phyloP scores from a whole-genome alignment of 2,888 invertebrate genomes.

The Drosophila gaucha region DNA sequence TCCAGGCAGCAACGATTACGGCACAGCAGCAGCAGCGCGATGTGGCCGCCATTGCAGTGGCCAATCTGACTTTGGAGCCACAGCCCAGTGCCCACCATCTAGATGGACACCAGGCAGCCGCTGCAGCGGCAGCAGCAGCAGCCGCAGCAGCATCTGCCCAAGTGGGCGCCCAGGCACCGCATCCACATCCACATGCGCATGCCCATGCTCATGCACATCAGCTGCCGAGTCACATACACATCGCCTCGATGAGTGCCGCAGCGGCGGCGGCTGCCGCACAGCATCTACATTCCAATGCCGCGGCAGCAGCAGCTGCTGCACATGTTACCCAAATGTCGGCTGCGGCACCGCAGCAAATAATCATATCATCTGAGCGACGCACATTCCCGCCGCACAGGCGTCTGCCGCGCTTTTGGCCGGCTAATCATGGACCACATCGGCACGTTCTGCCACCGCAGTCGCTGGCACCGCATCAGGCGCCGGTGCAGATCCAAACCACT shows the following conservation, averaged over 20 bases:
- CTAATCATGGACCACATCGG: slow-evolving; percentile 84
- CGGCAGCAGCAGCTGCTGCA: slow-evolving; percentile 82
- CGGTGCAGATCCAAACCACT: slow-evolving; percentile 84
- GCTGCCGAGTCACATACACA: slow-evolving; percentile 82
- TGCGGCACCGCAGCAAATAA: slow-evolving; percentile 84
- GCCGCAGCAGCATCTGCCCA: slow-evolving; percentile 51
- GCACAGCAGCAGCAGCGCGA: slow-evolving; percentile 81
- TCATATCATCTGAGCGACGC: slow-evolving; percentile 84
- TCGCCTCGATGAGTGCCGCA: slow-evolving; percentile 84
- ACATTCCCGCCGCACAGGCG: slow-evolving; percentile 86
- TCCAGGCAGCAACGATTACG: slow-evolving; percentile 71
- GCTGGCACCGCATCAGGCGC: slow-evolving; percentile 85
- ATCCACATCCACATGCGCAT: slow-evolving; percentile 59
- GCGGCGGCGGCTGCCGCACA: slow-evolving; percentile 79
- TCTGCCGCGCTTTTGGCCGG: slow-evolving; percentile 86
- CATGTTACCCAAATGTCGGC: slow-evolving; percentile 86
- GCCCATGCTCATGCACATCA: slow-evolving; percentile 77
- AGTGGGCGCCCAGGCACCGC: slow-evolving; percentile 48
- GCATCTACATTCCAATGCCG: slow-evolving; percentile 82
- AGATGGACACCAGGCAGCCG: slow-evolving; percentile 63
- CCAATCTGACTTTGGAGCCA: slow-evolving; percentile 76
- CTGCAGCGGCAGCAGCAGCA: slow-evolving; percentile 54
- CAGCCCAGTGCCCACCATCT: slow-evolving; percentile 56
- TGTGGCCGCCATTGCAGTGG: slow-evolving; percentile 78
- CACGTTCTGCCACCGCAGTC: slow-evolving; percentile 84